Evolutionary conservation across 2,888 invertebrate species (phyloP), one percentile per base, ranked within the genome.

Genomic region (Apotomis capreana): DNA sequence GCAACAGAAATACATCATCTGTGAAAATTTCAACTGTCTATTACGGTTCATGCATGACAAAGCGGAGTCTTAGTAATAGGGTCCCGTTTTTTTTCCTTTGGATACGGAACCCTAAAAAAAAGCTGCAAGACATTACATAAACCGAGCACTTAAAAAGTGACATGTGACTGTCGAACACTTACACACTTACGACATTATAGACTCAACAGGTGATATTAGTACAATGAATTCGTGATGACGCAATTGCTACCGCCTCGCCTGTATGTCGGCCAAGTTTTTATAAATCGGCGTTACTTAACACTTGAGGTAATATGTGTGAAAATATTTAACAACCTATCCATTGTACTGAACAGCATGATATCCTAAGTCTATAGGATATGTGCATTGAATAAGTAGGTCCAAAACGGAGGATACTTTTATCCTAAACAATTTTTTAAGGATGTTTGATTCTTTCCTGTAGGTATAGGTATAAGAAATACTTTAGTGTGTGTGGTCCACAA

Each of bases 251-350:
- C 8, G 37, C 36, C 3, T 51, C 8, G 37, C 36, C 3, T 51
- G 26, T 40, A 12, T 55, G 52, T 65, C 12, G 59, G 70, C 26
- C 58, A 64, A 13, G 40, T 61, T 71, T 70, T 65, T 62, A 62
- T 68, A 15, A 40, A 65, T 70, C 59, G 40, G 54, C 15, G 40
- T 57, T 69, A 74, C 52, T 37, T 61, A 69, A 52, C 51, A 55
- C 26, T 40, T 40, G 62, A 68, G 37, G 64, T 51, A 67, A 68
- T 44, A 36, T 55, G 59, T 72, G 62, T 15, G 62, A 74, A 73
- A 55, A 70, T 70, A 67, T 70, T 59, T 59, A 37, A 37, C 60
- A 54, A 65, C 60, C 44, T 8, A 15, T 52, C 55, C 59, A 70
- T 52, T 64, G 51, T 69, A 55, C 2, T 37, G 52, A 8, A 26